These are phyloP conservation scores for Poecilia picta DNA, from an alignment of 2,797 vertebrate genomes.

Conservation along the genomic window DNA sequence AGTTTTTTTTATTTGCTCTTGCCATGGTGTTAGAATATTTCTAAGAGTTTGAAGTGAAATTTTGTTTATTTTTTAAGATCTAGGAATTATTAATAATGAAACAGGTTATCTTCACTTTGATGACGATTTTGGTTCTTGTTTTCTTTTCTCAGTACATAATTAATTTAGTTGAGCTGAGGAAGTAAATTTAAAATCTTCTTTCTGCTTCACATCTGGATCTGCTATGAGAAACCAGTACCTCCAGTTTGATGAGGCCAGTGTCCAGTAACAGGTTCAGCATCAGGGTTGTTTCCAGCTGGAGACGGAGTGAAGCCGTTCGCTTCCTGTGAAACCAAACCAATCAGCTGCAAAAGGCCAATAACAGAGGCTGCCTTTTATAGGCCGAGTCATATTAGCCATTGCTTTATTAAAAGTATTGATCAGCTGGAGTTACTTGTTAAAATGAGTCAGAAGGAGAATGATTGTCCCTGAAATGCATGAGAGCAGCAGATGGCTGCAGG, in stretches of 20 bases:
- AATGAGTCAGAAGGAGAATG: conserved; percentile 6
- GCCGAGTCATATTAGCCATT: conserved; percentile 3
- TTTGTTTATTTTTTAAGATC: neutral
- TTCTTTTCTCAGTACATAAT: neutral
- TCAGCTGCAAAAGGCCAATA: conserved; percentile 17
- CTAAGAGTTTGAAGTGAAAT: neutral
- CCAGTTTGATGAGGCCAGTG: no score
- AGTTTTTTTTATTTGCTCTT: neutral
- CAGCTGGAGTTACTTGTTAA: neutral
- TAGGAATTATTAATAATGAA: neutral
- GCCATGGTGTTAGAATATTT: neutral
- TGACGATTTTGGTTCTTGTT: neutral
- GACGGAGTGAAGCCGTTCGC: neutral
- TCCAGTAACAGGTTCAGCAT: neutral
- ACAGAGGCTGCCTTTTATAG: neutral
- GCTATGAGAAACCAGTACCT: neutral
- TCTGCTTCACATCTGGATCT: neutral
- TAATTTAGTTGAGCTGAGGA: neutral
- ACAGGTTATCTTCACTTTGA: neutral
- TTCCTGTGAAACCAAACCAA: neutral
- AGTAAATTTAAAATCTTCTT: no score
- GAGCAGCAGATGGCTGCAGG: neutral
- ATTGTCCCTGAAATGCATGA: neutral
- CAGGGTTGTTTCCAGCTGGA: neutral
- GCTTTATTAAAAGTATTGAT: conserved; percentile 22